These are phyloP conservation scores for Diprion similis DNA, from an alignment of 1,140 invertebrate genomes.

Conservation along the genomic window DNA sequence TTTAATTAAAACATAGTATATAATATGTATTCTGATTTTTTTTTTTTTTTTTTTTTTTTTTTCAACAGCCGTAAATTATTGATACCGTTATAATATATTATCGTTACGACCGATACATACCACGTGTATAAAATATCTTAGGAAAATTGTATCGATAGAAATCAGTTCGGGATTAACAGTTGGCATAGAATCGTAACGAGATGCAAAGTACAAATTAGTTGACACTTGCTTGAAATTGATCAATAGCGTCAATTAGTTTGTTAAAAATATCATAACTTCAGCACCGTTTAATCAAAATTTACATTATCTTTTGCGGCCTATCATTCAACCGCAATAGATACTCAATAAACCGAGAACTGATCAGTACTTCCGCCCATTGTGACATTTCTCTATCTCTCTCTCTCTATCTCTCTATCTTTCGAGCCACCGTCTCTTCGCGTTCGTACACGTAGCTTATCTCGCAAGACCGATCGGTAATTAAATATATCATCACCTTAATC, in stretches of 20 bases:
- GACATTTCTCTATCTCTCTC: too few relatives aligned
- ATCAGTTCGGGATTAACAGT: background rate
- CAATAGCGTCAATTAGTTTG: background rate
- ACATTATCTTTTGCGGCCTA: background rate
- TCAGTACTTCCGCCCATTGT: too few relatives aligned
- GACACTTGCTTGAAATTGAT: background rate
- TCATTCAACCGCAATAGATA: background rate
- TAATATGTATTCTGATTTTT: constrained; percentile 10
- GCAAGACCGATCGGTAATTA: too few relatives aligned
- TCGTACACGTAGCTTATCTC: too few relatives aligned
- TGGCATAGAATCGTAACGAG: too few relatives aligned
- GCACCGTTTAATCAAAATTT: background rate
- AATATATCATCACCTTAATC: constrained; percentile 43
- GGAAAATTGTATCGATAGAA: background rate
- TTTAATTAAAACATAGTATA: background rate
- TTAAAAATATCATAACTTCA: background rate
- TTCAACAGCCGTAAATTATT: constrained; percentile 9
- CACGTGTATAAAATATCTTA: background rate
- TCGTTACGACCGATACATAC: background rate
- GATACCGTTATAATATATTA: background rate
- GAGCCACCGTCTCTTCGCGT: too few relatives aligned
- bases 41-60: background rate
- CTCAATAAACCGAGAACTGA: too few relatives aligned
- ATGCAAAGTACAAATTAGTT: too few relatives aligned
- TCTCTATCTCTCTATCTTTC: too few relatives aligned